Percentiles rank a stretch among this genome's conserved stretches.
phyloP scores from a whole-genome alignment of 2,888 invertebrate genomes.

The Andricus quercusramuli region DNA sequence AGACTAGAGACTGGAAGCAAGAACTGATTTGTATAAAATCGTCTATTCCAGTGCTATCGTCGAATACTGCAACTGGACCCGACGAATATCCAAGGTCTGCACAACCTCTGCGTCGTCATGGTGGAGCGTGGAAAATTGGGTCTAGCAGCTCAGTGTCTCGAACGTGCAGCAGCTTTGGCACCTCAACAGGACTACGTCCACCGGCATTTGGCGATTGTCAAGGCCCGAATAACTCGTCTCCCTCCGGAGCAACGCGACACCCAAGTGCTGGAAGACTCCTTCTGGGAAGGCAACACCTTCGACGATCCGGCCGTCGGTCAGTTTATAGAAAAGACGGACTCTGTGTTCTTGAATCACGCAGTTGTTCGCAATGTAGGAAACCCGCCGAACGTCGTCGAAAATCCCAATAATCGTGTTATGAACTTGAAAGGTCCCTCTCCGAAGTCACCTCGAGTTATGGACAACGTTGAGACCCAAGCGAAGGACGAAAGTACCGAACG shows the following conservation, averaged over 20 bases:
- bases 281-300: slow-evolving; percentile 65
- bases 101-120: slow-evolving; percentile 97
- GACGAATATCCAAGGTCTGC: slow-evolving; percentile 94
- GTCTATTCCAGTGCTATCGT: slow-evolving; percentile 88
- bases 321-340: slow-evolving; percentile 66
- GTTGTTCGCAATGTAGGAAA: slow-evolving; percentile 67
- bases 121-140: slow-evolving; percentile 93
- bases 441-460: slow-evolving; percentile 60
- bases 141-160: slow-evolving; percentile 92
- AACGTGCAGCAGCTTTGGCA: slow-evolving; percentile 89
- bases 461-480: slow-evolving; percentile 47
- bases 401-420: slow-evolving; percentile 57
- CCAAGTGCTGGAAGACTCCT: slow-evolving; percentile 63
- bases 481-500: slow-evolving; percentile 45
- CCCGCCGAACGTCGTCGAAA: slow-evolving; percentile 53
- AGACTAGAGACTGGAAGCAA: neutral
- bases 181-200: slow-evolving; percentile 95
- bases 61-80: slow-evolving; percentile 93
- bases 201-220: slow-evolving; percentile 93
- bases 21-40: neutral
- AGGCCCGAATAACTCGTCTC: slow-evolving; percentile 81
- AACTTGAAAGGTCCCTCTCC: slow-evolving; percentile 65
- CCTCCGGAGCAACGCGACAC: slow-evolving; percentile 72
- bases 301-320: slow-evolving; percentile 64
- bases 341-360: slow-evolving; percentile 70